Conservation (phyloP, 1,140 invertebrate species). For the Nilaparvata lugens region DNA sequence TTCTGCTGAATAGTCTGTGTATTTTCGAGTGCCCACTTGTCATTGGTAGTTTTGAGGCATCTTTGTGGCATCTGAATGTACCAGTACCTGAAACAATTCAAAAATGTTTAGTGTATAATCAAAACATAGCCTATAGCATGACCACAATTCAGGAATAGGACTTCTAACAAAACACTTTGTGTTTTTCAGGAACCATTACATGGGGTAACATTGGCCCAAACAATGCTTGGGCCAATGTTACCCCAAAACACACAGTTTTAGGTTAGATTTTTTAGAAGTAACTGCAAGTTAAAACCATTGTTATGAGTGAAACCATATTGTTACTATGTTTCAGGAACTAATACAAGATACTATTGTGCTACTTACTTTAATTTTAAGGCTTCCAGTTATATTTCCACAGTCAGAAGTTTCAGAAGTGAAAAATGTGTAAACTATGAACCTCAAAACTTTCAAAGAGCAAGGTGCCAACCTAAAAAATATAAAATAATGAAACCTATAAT, state of each 20-base stretch:
- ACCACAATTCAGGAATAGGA: constrained; percentile 9
- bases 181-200: neutral
- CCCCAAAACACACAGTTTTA: neutral
- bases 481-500: constrained; percentile 6
- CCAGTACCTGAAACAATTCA: too few species aligned
- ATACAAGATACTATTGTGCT: neutral
- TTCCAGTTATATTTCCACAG: neutral
- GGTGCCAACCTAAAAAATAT: constrained; percentile 8
- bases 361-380: constrained; percentile 8
- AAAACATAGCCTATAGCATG: too few species aligned
- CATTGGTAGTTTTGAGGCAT: too few species aligned
- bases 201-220: neutral
- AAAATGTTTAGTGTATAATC: too few species aligned
- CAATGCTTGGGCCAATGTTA: constrained; percentile 3
- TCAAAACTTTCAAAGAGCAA: neutral
- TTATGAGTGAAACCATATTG: constrained; percentile 4
- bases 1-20: constrained; percentile 7
- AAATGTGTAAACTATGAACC: constrained; percentile 4
- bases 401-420: constrained; percentile 4
- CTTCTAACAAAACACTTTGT: neutral
- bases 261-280: constrained; percentile 4
- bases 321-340: constrained; percentile 1
- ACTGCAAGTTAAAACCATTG: neutral
- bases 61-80: too few species aligned
- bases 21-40: constrained; percentile 9